phyloP scores from a whole-genome alignment of 2,113 vertebrate genomes.

The Phocoena sinus region DNA sequence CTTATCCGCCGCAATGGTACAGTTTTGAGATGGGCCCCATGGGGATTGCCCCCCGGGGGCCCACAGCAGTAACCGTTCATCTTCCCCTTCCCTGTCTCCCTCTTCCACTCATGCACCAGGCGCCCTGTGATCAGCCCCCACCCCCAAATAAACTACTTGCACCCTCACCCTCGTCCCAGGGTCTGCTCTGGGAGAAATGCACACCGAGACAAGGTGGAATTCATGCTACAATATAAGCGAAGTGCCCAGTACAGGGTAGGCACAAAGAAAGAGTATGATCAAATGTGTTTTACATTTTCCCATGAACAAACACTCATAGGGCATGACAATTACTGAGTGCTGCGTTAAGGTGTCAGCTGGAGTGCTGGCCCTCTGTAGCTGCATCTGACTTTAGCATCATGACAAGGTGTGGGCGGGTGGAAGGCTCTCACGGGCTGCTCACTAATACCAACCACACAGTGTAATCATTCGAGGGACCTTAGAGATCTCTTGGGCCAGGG shows the following conservation, averaged over 20 bases:
- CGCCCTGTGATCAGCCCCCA: background rate
- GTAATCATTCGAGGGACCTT: background rate
- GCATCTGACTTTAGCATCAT: background rate
- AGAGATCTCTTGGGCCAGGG: background rate
- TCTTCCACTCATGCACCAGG: background rate
- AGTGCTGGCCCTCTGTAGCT: fast-evolving
- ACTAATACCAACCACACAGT: background rate
- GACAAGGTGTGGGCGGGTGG: background rate
- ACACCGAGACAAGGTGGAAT: background rate
- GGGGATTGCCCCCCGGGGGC: fast-evolving
- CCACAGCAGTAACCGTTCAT: background rate
- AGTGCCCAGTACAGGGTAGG: background rate
- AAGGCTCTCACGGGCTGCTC: background rate
- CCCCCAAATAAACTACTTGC: background rate
- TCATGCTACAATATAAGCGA: background rate
- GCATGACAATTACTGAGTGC: fast-evolving
- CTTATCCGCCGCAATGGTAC: fast-evolving
- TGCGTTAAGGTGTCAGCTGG: fast-evolving
- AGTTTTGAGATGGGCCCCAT: background rate
- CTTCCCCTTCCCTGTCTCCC: background rate
- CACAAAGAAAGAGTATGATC: background rate
- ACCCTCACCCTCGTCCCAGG: background rate
- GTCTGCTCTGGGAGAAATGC: background rate
- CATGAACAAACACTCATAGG: background rate
- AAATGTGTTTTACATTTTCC: background rate